Evolutionary conservation across 1,140 invertebrate genomes (phyloP), one percentile per base, ranked within the genome.

Genomic region (Meloidogyne hapla): DNA sequence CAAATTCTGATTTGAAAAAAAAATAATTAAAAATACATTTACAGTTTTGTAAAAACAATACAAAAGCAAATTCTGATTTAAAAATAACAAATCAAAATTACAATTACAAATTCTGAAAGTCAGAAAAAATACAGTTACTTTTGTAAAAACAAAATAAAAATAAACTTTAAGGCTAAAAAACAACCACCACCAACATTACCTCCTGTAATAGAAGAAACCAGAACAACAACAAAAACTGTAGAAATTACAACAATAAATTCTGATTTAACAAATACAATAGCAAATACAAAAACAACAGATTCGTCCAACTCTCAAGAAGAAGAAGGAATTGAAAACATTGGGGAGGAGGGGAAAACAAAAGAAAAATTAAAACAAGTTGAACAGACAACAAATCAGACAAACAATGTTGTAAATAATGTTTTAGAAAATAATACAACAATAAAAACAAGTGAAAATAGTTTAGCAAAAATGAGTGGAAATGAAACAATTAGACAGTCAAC

Each of bases 281-380:
- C n/a, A 5, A 18, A 48, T 18, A 18, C 13, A n/a, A n/a, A n/a
- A n/a, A n/a, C 13, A 56, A 56, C 48, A 56, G 48, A 56, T 21
- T n/a, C 8, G 48, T 56, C 48, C 8, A 56, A 56, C 48, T 56
- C 48, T 56, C 48, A 56, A 23, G 40, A 23, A 13, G 69, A 62
- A 71, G 69, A 25, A 48, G 70, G 28, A 28, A 26, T 40, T 23
- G 48, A 28, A 38, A 64, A 23, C n/a, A 48, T 38, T 21, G 69
- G 40, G n/a, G 40, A 45, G 18, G 70, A 28, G 28, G 70, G 25
- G 28, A 38, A 18, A 61, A 61, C 69, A 33, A 73, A 21, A 18
- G 28, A 61, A 23, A 61, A n/a, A n/a, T n/a, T n/a, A n/a, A n/a
- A 45, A 25, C 15, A 56, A 56, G 18, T 6, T 0, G 48, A 56